A percentile compares a stretch with the other conserved stretches of the same genome.
Evolutionary conservation across 2,113 vertebrate species (phyloP).

Genomic region (Haemorhous mexicanus): DNA sequence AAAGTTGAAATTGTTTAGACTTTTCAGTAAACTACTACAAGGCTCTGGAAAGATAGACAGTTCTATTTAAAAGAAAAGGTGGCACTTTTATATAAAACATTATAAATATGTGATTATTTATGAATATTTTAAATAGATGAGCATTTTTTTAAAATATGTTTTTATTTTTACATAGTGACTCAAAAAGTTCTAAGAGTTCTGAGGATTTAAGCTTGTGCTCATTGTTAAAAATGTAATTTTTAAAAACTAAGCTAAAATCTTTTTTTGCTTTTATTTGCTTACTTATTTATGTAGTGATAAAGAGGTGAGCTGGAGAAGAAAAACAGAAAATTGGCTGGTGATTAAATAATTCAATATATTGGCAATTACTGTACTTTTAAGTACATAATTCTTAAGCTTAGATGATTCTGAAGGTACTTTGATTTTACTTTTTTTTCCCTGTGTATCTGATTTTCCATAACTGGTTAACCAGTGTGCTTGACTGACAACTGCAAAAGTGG

Average conservation of each 20-base stretch:
- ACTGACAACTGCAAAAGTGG: conserved; percentile 1
- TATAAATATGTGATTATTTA: not conserved
- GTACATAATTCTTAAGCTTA: not conserved
- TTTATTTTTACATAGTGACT: conserved; percentile 28
- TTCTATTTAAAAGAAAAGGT: not conserved
- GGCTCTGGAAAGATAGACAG: not conserved
- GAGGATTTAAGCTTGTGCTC: not conserved
- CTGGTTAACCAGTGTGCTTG: not conserved
- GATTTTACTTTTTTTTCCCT: not conserved
- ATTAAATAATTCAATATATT: not conserved
- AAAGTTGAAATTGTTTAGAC: not conserved
- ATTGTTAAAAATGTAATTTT: not conserved
- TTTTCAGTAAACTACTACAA: not conserved
- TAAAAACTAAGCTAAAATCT: not conserved
- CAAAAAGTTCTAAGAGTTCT: not conserved
- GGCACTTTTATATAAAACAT: not conserved
- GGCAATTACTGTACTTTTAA: not conserved
- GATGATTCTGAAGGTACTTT: not conserved
- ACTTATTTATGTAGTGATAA: not conserved
- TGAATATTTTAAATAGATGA: not conserved
- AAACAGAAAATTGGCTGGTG: not conserved
- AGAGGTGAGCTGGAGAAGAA: not conserved
- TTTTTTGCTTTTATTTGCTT: not conserved
- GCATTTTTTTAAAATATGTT: conserved; percentile 19
- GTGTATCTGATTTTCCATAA: not conserved